Evolutionary conservation across 2,113 vertebrate genomes (phyloP), one percentile per base, ranked within the genome.

Genomic region (Ovibos moschatus): DNA sequence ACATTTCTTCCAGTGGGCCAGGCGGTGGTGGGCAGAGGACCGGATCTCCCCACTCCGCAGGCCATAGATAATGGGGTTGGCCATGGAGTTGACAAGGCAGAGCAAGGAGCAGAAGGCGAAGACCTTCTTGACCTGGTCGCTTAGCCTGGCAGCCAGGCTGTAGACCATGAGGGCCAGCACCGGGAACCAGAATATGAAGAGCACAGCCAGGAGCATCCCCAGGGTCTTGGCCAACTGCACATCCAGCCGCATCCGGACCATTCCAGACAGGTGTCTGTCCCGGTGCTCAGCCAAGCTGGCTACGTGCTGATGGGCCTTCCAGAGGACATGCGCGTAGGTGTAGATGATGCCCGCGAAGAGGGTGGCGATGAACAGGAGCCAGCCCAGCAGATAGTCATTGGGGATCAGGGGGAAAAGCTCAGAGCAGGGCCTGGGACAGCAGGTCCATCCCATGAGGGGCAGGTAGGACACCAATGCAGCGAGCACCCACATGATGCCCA

Each of bases 31-130:
- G 3, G 99, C 98, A 5, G 98, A 98, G 51, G 97, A 98, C 36
- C 97, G 98, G 0, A 99, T 98, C 97, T 99, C 99, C 95, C 98
- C 97, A 97, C 99, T 99, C 43, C 99, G 76, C 92, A 99, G 98
- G 50, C 99, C 99, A 0, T 99, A 99, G 53, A 99, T 99, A 58
- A 99, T 84, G 2, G 99, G 99, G 98, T 99, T 99, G 89, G 99
- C 98, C 95, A 99, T 98, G 43, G 99, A 99, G 98, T 99, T 99
- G 91, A 99, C 97, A 45, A 99, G 99, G 95, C 99, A 99, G 64
- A 99, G 99, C 58, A 99, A 99, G 98, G 99, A 99, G 97, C 99
- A 99, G 97, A 99, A 99, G 94, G 99, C 99, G 3, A 99, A 99
- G 50, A 97, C 99, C 90, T 99, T 98, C 98, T 99, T 99, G 88